Evolutionary conservation across 2,113 vertebrate species (phyloP).

Genomic region (Jaculus jaculus): DNA sequence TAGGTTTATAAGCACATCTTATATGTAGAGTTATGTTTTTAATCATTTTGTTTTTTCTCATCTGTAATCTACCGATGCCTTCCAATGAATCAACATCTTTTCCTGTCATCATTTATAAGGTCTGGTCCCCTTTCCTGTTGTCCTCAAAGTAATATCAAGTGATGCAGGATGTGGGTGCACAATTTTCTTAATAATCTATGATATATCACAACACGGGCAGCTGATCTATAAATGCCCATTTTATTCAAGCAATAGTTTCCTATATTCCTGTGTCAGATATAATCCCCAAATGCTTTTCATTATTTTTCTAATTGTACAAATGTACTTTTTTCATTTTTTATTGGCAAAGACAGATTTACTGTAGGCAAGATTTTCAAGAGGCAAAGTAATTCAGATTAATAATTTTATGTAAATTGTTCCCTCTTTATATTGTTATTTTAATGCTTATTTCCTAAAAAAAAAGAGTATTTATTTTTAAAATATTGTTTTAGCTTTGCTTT

Average conservation of each 20-base stretch:
- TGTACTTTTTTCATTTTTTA: conserved; percentile 80
- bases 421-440: conserved; percentile 41
- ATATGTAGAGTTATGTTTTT: conserved; percentile 31
- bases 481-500: neutral
- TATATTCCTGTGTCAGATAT: conserved; percentile 68
- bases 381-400: conserved; percentile 52
- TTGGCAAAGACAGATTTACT: conserved; percentile 73
- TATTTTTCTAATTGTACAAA: conserved; percentile 78
- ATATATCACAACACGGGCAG: conserved; percentile 72
- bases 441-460: conserved; percentile 3
- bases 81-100: conserved; percentile 60
- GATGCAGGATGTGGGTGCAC: conserved; percentile 54
- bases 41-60: conserved; percentile 65
- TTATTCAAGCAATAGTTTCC: conserved; percentile 66
- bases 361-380: conserved; percentile 44
- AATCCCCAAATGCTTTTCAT: conserved; percentile 69
- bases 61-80: conserved; percentile 63
- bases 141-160: conserved; percentile 64
- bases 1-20: neutral
- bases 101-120: conserved; percentile 71
- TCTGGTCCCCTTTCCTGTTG: conserved; percentile 50
- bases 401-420: neutral
- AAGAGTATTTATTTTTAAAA: neutral
- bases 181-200: conserved; percentile 81
- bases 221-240: conserved; percentile 74